Percentiles rank a stretch among this genome's conserved stretches.
Evolutionary conservation across 2,113 vertebrate species (phyloP).

Genomic region (Notarius quadriscutis): DNA sequence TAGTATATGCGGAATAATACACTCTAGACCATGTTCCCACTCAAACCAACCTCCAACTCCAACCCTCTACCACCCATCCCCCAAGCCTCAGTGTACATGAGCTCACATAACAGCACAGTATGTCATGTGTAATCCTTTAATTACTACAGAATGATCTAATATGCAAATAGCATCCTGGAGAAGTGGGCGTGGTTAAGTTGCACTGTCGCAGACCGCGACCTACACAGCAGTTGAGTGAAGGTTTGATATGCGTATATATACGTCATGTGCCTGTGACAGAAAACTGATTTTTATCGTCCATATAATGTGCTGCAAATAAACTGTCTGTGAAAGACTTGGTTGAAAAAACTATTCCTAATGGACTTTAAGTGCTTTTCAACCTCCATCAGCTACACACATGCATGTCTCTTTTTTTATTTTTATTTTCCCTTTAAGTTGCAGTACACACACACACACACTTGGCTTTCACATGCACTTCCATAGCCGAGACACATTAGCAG

Average conservation of each 20-base stretch:
- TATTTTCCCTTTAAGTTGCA: neutral
- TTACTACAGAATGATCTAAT: neutral
- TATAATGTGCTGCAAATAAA: neutral
- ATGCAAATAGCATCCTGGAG: neutral
- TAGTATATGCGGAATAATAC: neutral
- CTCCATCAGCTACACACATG: neutral
- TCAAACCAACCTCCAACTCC: neutral
- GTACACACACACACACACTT: neutral
- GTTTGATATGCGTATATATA: neutral
- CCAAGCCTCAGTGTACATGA: neutral
- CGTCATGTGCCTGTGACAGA: neutral
- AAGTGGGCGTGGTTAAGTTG: neutral
- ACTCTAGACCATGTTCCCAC: no score
- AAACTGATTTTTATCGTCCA: neutral
- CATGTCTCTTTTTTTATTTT: neutral
- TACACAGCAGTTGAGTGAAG: neutral
- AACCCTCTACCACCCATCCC: neutral
- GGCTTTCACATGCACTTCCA: slow-evolving; percentile 36
- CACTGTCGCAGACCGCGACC: neutral
- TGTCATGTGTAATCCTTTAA: neutral
- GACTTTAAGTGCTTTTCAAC: slow-evolving; percentile 24
- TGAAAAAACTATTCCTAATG: slow-evolving; percentile 18
- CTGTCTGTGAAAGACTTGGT: neutral
- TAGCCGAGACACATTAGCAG: slow-evolving; percentile 58
- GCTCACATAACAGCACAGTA: neutral